Evolutionary conservation across 2,888 invertebrate species (phyloP), one percentile per base, ranked within the genome.

Genomic region (Xanthorhoe designata): DNA sequence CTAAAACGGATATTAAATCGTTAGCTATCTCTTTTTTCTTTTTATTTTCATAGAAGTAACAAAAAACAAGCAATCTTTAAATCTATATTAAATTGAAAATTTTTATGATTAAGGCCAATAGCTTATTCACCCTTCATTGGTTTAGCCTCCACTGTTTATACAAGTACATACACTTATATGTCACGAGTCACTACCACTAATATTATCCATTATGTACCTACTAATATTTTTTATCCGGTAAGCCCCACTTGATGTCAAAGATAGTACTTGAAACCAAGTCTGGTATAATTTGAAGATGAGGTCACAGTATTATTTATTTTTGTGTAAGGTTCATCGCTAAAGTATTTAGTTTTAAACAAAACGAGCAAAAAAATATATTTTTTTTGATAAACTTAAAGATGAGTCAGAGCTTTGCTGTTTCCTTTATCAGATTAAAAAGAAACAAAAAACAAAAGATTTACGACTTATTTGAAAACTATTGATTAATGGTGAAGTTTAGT

Each of bases 231-330:
- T 61, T 13, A 62, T 64, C 60, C 64, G 64, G 64, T 19, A 57
- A 6, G 47, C 24, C 29, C 56, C 61, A 58, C 64, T 68, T 38
- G 38, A 64, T 35, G 55, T 51, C 61, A 58, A 61, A 57, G 53
- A 57, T 32, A 8, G n/a, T 47, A 47, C 29, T 56, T 29, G 24
- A 55, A 52, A 45, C 13, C 13, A 42, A 4, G 47, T 15, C 17
- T 47, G 29, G 24, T 55, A 35, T 55, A 56, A n/a, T 19, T 50
- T 13, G 0, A 19, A 2, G 57, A 52, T 63, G 57, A 57, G 52
- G 45, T 63, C 63, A 63, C 57, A 18, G 18, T 56, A 18, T 17
- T 47, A 29, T 57, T 35, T 56, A 29, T 57, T 35, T 56, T 29
- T 38, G 17, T 62, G 19, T 24, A 47, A 35, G 4, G 32, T 19